These are phyloP conservation scores for Drepana arcuata DNA, from an alignment of 1,140 invertebrate genomes.

Conservation along the genomic window DNA sequence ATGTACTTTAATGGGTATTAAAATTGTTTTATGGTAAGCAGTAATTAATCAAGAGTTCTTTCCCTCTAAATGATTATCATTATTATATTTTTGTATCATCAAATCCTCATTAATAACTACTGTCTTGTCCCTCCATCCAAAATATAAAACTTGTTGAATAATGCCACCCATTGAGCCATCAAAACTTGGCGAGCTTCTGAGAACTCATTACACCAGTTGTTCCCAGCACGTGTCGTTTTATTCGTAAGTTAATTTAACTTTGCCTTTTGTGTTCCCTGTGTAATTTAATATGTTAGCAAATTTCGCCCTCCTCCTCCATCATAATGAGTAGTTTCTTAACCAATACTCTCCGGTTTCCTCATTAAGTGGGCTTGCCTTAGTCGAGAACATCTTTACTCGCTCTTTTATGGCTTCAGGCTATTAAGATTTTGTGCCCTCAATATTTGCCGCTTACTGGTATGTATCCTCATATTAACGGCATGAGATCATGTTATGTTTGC, in stretches of 20 bases:
- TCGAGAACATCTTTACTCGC: neutral
- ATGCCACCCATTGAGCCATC: constrained; percentile 5
- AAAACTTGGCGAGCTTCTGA: constrained; percentile 3
- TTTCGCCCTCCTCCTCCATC: too few species aligned
- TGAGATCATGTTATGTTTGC: too few species aligned
- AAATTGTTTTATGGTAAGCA: too few species aligned
- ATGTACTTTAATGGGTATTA: too few species aligned
- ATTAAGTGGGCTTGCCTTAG: constrained; percentile 1
- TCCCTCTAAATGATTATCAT: too few species aligned
- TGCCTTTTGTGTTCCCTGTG: constrained; percentile 6
- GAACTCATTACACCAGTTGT: constrained; percentile 6
- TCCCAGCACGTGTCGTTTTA: constrained; percentile 2
- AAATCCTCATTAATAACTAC: too few species aligned
- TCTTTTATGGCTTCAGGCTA: neutral
- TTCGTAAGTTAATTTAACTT: constrained; percentile 10
- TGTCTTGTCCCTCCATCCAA: too few species aligned
- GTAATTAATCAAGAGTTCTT: too few species aligned
- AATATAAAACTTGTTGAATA: constrained; percentile 10
- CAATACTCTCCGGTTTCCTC: neutral
- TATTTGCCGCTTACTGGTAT: too few species aligned
- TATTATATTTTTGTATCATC: too few species aligned
- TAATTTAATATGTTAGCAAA: constrained; percentile 9
- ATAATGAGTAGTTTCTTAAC: constrained; percentile 7
- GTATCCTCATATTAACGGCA: too few species aligned
- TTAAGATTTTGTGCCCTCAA: too few species aligned